A percentile compares a stretch with the other conserved stretches of the same genome.
phyloP scores from a whole-genome alignment of 2,113 vertebrate genomes.

The Colius striatus region DNA sequence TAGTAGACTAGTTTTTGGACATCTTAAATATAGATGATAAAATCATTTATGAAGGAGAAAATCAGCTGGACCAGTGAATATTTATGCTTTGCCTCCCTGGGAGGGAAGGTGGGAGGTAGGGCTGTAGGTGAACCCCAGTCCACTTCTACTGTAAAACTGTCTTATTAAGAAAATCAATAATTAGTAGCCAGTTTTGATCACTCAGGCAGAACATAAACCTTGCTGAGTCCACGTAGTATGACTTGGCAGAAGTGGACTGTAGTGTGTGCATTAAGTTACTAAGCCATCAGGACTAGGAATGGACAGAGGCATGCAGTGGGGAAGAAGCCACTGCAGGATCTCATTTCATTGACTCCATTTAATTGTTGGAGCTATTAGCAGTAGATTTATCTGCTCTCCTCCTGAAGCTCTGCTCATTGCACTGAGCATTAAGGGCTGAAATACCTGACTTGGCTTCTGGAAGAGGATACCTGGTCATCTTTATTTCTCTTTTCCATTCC shows the following conservation, averaged over 20 bases:
- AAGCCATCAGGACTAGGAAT: background rate
- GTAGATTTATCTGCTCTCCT: background rate
- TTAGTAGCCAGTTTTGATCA: background rate
- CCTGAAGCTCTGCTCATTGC: background rate
- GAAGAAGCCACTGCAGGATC: background rate
- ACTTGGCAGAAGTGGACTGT: background rate
- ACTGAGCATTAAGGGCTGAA: background rate
- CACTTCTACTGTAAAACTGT: background rate
- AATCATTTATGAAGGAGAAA: background rate
- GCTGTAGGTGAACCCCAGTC: background rate
- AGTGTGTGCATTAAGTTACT: background rate
- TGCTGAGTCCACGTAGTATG: background rate
- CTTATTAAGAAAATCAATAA: background rate
- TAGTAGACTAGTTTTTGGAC: background rate
- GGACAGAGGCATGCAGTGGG: background rate
- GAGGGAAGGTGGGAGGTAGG: background rate
- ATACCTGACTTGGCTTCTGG: background rate
- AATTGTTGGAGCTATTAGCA: background rate
- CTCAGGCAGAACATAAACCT: background rate
- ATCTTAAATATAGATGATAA: background rate
- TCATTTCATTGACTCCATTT: background rate
- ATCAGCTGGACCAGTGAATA: background rate
- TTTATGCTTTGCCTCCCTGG: slow-evolving; percentile 16
- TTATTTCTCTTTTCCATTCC: slow-evolving; percentile 63
- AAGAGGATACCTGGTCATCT: slow-evolving; percentile 32